phyloP scores from a whole-genome alignment of 2,888 invertebrate genomes.

The Acanthoscelides obtectus region DNA sequence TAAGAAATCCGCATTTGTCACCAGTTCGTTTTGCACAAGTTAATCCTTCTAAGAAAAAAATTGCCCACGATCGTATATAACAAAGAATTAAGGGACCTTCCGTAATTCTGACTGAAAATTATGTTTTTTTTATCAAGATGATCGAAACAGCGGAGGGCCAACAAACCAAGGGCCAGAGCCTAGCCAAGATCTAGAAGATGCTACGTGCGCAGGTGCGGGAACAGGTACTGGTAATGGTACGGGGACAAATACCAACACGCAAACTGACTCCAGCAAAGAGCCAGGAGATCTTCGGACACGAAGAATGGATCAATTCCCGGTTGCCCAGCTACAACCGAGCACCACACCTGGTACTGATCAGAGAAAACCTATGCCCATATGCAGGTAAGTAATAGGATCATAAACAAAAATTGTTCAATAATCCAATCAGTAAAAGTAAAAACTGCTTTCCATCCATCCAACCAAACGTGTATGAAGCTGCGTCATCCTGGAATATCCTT shows the following conservation, averaged over 20 bases:
- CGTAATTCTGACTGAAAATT: too few species aligned
- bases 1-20: too few species aligned
- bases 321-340: slow-evolving; percentile 50
- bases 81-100: too few species aligned
- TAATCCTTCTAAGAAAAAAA: slow-evolving; percentile 34
- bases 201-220: slow-evolving; percentile 32
- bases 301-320: slow-evolving; percentile 50
- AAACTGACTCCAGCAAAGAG: slow-evolving; percentile 43
- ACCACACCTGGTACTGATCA: slow-evolving; percentile 34
- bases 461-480: too few species aligned
- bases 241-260: slow-evolving; percentile 35
- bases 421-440: too few species aligned
- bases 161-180: slow-evolving; percentile 47
- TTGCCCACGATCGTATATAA: too few species aligned
- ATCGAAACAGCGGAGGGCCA: slow-evolving; percentile 54
- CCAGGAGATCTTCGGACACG: slow-evolving; percentile 52
- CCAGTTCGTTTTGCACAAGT: too few species aligned
- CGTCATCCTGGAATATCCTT: too few species aligned
- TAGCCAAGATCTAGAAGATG: slow-evolving; percentile 42
- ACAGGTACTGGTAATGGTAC: slow-evolving; percentile 29
- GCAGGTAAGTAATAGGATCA: slow-evolving; percentile 27
- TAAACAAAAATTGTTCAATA: too few species aligned
- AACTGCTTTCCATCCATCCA: too few species aligned
- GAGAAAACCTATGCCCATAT: slow-evolving; percentile 37
- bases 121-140: slow-evolving; percentile 52